Base-by-base conservation (phyloP, 2,113 vertebrate genomes). In the Hucho hucho region DNA sequence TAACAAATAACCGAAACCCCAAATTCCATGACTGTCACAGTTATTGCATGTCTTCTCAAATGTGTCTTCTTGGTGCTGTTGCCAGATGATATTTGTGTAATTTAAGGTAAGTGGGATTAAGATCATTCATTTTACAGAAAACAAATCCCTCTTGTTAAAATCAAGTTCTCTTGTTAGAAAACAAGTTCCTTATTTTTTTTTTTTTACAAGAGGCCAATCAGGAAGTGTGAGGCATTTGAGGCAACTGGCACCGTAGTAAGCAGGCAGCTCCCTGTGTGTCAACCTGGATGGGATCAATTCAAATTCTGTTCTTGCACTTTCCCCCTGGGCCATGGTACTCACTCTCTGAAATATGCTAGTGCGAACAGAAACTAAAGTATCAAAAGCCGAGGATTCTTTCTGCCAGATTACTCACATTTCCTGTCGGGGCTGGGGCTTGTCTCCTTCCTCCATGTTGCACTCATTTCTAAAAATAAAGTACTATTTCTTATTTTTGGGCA, bases 281-380 rank as follows among this genome's bases (percentile, higher is more conserved):
- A 80, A 75, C 61, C 2, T 58, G 2, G 14, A 43, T 43, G 37
- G 37, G 68, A 82, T 86, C 85, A 89, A 85, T 82, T 88, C 84
- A 73, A 83, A 81, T 74, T 82, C 75, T 88, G 87, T 88, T 89
- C 81, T 82, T 43, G 65, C 72, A 56, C 73, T 76, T 79, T 70
- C 22, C 74, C 69, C 75, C 1, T 37, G 74, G 78, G 76, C 77
- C 74, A 4, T 47, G 28, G 64, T 67, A 29, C 73, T 72, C 74
- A 5, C 58, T 79, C 74, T 83, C 77, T 76, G 69, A 79, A 82
- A 80, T 73, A 53, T 70, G 53, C 76, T 78, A 76, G 79, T 76
- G 58, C 63, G 75, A 78, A 80, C 25, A 13, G 61, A 76, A 78
- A 77, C 79, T 79, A 53, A 80, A 86, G 80, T 79, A 81, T 61